A percentile compares a stretch with the other conserved stretches of the same genome.
These are phyloP conservation scores for Aphelocoma coerulescens DNA, from an alignment of 2,113 vertebrate species.

Conservation along the genomic window DNA sequence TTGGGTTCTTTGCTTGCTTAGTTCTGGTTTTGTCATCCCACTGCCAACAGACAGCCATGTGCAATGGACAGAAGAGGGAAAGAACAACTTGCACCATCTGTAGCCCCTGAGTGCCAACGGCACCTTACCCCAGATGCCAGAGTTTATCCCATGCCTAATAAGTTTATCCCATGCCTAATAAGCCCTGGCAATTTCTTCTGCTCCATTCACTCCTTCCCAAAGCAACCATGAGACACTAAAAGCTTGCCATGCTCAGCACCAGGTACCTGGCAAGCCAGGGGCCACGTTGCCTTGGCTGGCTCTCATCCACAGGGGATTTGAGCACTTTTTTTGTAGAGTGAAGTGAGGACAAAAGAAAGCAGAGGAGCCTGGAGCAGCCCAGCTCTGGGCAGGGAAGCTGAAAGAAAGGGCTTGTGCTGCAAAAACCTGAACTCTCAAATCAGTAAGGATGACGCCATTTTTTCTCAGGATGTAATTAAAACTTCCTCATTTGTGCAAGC, in stretches of 20 bases:
- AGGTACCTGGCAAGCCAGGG: background rate
- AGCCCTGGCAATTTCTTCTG: background rate
- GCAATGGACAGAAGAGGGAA: background rate
- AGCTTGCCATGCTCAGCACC: fast-evolving
- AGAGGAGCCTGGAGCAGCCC: background rate
- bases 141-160: background rate
- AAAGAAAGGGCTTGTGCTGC: background rate
- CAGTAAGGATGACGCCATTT: background rate
- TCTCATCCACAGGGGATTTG: fast-evolving
- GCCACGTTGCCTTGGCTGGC: fast-evolving
- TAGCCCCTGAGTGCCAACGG: background rate
- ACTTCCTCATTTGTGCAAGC: background rate
- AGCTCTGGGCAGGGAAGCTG: fast-evolving
- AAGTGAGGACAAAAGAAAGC: background rate
- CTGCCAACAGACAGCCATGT: background rate
- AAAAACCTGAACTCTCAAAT: background rate
- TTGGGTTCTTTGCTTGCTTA: background rate
- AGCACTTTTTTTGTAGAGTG: background rate
- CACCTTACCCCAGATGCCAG: background rate
- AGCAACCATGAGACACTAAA: background rate
- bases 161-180: background rate
- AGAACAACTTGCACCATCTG: background rate
- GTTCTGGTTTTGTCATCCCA: background rate
- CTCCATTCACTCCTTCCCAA: background rate
- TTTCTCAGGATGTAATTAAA: background rate